A percentile compares a stretch with the other conserved stretches of the same genome.
Evolutionary conservation across 2,113 vertebrate genomes (phyloP).

Genomic region (Grammomys dolichurus): DNA sequence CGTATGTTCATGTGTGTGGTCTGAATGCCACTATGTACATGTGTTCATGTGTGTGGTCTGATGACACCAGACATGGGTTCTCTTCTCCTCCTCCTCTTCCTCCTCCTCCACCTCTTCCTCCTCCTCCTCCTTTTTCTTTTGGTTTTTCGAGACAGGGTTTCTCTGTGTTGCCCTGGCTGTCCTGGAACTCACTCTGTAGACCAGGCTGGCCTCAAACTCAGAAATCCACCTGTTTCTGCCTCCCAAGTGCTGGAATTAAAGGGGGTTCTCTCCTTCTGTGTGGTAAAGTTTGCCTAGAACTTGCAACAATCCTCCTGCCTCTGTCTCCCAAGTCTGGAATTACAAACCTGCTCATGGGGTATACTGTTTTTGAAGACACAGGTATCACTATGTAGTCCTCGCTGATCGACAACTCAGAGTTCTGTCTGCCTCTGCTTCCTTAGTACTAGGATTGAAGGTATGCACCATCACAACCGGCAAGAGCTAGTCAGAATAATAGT

Average conservation of each 20-base stretch:
- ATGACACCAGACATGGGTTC: too few relatives aligned
- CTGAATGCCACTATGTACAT: background rate
- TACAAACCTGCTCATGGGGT: too few relatives aligned
- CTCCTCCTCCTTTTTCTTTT: too few relatives aligned
- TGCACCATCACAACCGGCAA: background rate
- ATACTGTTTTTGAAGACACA: background rate
- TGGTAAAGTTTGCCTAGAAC: background rate
- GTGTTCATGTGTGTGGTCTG: background rate
- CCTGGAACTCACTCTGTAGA: too few relatives aligned
- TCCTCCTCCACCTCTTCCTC: too few relatives aligned
- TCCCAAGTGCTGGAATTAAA: too few relatives aligned
- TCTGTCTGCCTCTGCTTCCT: background rate
- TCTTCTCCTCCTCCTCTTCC: background rate
- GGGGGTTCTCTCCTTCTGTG: background rate
- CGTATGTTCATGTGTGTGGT: background rate
- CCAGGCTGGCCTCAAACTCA: too few relatives aligned
- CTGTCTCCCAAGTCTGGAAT: too few relatives aligned
- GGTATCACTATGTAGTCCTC: background rate
- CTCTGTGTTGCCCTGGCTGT: too few relatives aligned
- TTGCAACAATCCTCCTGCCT: background rate
- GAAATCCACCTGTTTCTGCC: too few relatives aligned
- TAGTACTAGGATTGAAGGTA: background rate
- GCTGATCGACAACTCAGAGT: background rate
- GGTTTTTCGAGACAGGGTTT: too few relatives aligned
- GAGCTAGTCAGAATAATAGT: background rate